Evolutionary conservation across 2,113 vertebrate species (phyloP).

Genomic region (Mustela nigripes): DNA sequence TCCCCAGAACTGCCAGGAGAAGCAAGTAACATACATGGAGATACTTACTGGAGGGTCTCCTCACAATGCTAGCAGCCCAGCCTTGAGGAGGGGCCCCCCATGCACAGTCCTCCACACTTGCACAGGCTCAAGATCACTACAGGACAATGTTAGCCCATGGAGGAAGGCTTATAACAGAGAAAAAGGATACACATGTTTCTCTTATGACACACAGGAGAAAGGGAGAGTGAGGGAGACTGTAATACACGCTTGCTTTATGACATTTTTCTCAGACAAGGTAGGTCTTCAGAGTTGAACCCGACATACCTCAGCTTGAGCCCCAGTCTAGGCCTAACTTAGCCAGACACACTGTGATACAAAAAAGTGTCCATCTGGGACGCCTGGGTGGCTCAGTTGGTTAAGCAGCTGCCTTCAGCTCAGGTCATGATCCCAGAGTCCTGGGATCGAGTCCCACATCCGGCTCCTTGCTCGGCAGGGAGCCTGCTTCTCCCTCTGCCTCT

Average conservation of each 20-base stretch:
- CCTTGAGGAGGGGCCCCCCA: not conserved
- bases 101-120: too few relatives aligned
- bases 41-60: not conserved
- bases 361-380: not conserved
- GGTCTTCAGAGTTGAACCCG: not conserved
- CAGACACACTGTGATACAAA: not conserved
- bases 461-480: too few relatives aligned
- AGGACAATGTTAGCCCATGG: not conserved
- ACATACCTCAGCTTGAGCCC: not conserved
- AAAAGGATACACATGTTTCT: not conserved
- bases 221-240: not conserved
- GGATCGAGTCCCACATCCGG: too few relatives aligned
- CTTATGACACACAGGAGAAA: not conserved
- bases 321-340: not conserved
- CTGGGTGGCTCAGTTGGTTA: too few relatives aligned
- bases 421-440: too few relatives aligned
- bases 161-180: not conserved
- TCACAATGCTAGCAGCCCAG: not conserved
- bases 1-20: not conserved
- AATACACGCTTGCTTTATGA: not conserved
- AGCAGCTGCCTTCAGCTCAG: too few relatives aligned
- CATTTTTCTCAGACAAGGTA: not conserved
- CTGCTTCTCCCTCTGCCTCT: too few relatives aligned
- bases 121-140: not conserved
- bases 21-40: not conserved